These are phyloP conservation scores for Hirundo rustica DNA, from an alignment of 2,797 vertebrate genomes.

Conservation along the genomic window DNA sequence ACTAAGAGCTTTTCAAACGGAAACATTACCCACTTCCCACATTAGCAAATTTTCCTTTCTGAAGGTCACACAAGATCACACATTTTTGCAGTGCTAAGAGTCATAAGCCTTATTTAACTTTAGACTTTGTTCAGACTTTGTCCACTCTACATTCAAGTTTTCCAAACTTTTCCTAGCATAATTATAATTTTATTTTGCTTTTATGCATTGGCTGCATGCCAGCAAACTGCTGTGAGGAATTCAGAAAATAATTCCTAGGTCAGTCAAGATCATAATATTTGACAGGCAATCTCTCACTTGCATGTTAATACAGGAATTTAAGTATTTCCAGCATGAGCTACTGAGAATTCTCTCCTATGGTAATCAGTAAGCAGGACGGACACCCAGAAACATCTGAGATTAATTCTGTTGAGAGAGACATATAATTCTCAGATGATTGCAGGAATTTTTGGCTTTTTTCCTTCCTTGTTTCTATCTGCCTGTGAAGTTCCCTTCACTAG, in stretches of 20 bases:
- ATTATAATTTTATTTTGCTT: constrained; percentile 3
- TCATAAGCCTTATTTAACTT: not conserved
- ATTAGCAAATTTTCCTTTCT: not conserved
- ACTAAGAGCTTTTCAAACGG: not conserved
- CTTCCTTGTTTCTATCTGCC: not conserved
- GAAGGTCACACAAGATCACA: not conserved
- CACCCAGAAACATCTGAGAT: not conserved
- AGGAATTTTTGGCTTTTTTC: not conserved
- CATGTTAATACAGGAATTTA: not conserved
- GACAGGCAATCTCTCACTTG: not conserved
- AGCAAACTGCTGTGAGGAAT: not conserved
- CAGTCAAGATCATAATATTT: not conserved
- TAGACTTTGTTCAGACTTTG: not conserved
- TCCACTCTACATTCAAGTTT: not conserved
- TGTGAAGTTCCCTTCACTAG: not conserved
- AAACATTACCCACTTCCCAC: not conserved
- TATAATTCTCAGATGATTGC: not conserved
- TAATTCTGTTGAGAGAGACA: not conserved
- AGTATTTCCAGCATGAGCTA: not conserved
- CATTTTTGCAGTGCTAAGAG: not conserved
- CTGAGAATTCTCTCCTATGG: not conserved
- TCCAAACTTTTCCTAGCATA: not conserved
- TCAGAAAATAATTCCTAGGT: not conserved
- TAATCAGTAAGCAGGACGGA: not conserved
- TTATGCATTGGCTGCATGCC: not conserved